Percentiles rank a stretch among this genome's conserved stretches.
phyloP scores from a whole-genome alignment of 2,797 vertebrate species.

The Galaxias olidus region DNA sequence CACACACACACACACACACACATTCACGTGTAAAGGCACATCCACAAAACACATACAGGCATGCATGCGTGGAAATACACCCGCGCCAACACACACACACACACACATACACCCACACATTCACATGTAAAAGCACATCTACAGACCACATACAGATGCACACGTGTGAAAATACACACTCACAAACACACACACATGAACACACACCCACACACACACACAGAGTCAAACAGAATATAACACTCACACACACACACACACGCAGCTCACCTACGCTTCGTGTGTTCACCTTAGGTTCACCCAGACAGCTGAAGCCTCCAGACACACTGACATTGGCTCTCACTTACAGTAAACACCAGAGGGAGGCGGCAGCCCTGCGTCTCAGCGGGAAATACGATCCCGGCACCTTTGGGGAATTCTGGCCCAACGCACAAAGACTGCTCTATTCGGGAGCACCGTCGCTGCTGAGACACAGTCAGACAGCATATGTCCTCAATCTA shows the following conservation, averaged over 20 bases:
- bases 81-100: not conserved
- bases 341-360: conserved; percentile 54
- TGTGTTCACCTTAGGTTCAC: conserved; percentile 50
- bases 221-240: conserved; percentile 1
- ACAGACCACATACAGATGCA: too few relatives aligned
- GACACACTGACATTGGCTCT: conserved; percentile 51
- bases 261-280: conserved; percentile 34
- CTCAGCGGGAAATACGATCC: conserved; percentile 49
- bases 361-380: conserved; percentile 49
- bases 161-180: too few relatives aligned
- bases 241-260: conserved; percentile 17
- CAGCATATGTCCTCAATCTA: conserved; percentile 45
- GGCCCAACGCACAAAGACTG: conserved; percentile 48
- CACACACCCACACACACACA: conserved; percentile 7
- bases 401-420: conserved; percentile 44
- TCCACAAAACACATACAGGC: too few relatives aligned
- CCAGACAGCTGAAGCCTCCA: conserved; percentile 48
- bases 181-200: conserved; percentile 13
- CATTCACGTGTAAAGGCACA: not conserved
- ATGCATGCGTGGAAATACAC: too few relatives aligned
- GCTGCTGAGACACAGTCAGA: conserved; percentile 22
- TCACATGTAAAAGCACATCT: too few relatives aligned
- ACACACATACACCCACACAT: conserved; percentile 27
- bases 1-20: conserved; percentile 3
- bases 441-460: conserved; percentile 33